These are phyloP conservation scores for Toxotes jaculatrix DNA, from an alignment of 2,113 vertebrate genomes.

Conservation along the genomic window DNA sequence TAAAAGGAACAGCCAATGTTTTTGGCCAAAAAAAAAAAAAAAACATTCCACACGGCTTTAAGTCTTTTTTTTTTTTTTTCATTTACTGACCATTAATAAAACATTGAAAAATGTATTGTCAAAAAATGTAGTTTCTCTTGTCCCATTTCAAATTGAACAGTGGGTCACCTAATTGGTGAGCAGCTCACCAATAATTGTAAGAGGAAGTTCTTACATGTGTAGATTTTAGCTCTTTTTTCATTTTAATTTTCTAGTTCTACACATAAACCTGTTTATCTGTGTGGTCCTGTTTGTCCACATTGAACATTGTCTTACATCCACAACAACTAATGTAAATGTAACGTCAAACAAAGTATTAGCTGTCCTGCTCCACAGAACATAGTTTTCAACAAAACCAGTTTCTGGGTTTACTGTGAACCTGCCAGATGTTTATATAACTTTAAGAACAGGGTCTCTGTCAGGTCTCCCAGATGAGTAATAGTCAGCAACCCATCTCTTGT, in stretches of 20 bases:
- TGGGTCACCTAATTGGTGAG: not conserved
- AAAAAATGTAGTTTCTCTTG: not conserved
- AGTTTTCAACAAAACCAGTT: not conserved
- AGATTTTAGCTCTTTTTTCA: not conserved
- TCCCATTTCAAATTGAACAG: not conserved
- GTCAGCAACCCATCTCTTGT: not conserved
- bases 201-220: not conserved
- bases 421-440: constrained; percentile 1
- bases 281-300: not conserved
- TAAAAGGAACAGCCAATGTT: not conserved
- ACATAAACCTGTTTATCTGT: not conserved
- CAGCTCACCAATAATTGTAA: not conserved
- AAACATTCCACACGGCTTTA: not conserved
- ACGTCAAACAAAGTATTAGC: not conserved
- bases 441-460: not conserved
- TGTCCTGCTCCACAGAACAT: not conserved
- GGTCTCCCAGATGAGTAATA: constrained; percentile 1
- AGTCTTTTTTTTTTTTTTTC: not conserved
- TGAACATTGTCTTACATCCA: not conserved
- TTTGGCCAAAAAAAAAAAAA: not conserved
- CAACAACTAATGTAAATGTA: not conserved
- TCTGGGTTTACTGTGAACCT: not conserved
- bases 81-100: no score
- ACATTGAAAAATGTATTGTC: not conserved
- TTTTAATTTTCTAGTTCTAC: not conserved